These are phyloP conservation scores for Malacoctenus gilli DNA, from an alignment of 2,797 vertebrate species.

Conservation along the genomic window DNA sequence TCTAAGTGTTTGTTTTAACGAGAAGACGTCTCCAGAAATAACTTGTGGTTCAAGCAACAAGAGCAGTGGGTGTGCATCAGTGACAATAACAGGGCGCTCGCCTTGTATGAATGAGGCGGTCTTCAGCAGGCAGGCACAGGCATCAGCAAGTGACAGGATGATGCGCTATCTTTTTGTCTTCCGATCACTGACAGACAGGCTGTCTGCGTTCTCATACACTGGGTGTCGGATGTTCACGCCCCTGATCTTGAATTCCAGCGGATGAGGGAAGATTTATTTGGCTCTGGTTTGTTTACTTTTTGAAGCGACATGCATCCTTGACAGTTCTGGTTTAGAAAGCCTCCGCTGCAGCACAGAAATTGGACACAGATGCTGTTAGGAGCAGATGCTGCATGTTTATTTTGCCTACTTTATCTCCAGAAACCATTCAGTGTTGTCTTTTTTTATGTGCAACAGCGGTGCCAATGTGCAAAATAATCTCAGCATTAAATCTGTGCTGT, in stretches of 20 bases:
- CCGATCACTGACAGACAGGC: slow-evolving; percentile 20
- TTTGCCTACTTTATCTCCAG: slow-evolving; percentile 21
- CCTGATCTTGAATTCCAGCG: slow-evolving; percentile 18
- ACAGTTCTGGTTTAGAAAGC: slow-evolving; percentile 29
- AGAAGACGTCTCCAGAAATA: slow-evolving; percentile 36
- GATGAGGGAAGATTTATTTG: slow-evolving; percentile 34
- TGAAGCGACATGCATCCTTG: slow-evolving; percentile 21
- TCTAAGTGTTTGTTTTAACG: slow-evolving; percentile 4
- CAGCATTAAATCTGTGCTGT: background rate
- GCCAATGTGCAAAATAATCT: background rate
- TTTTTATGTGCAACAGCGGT: slow-evolving; percentile 1
- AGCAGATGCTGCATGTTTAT: slow-evolving; percentile 23
- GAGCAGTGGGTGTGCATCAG: slow-evolving; percentile 38
- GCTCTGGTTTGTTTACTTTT: slow-evolving; percentile 37
- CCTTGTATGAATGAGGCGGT: slow-evolving; percentile 54
- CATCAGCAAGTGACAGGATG: slow-evolving; percentile 39
- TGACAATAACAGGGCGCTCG: slow-evolving; percentile 33
- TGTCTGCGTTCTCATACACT: slow-evolving; percentile 26
- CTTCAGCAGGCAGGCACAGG: slow-evolving; percentile 25
- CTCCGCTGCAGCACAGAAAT: slow-evolving; percentile 4
- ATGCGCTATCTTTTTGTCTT: slow-evolving; percentile 23
- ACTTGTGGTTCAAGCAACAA: slow-evolving; percentile 27
- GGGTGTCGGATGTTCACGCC: slow-evolving; percentile 34
- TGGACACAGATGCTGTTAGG: slow-evolving; percentile 4
- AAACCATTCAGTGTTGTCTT: slow-evolving; percentile 13